Conservation (phyloP, 2,113 vertebrate species). For the Pachyramphus minor region DNA sequence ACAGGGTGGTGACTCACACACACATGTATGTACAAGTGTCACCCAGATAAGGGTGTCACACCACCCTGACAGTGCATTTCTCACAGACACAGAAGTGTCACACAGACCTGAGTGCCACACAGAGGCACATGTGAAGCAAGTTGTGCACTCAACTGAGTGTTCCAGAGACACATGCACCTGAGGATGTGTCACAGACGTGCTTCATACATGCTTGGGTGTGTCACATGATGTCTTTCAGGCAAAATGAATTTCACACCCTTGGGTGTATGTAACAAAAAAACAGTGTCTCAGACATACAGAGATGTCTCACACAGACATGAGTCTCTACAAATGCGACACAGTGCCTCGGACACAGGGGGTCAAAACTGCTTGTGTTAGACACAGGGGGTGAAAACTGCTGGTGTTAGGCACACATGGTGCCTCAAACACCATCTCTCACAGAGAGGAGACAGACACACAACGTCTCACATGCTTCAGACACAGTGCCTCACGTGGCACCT, state of each 20-base stretch:
- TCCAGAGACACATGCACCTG: rapidly evolving
- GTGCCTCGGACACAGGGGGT: neutral
- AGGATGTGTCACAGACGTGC: neutral
- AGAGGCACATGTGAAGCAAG: neutral
- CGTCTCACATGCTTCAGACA: neutral
- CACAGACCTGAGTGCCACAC: neutral
- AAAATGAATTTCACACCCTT: neutral
- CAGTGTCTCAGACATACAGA: neutral
- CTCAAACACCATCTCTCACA: neutral
- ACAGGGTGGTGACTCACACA: neutral
- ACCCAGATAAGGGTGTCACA: neutral
- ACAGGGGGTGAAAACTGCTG: rapidly evolving
- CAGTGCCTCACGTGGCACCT: rapidly evolving
- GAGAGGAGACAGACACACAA: neutral
- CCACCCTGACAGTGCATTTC: neutral
- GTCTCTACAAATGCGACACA: too few relatives aligned
- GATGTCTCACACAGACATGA: rapidly evolving
- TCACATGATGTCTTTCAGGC: rapidly evolving
- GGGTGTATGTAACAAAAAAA: neutral
- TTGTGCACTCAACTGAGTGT: neutral
- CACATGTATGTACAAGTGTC: rapidly evolving
- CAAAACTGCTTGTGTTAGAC: rapidly evolving
- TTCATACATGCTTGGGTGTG: rapidly evolving
- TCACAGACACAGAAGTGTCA: neutral
- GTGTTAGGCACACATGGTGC: rapidly evolving